Evolutionary conservation across 2,113 vertebrate genomes (phyloP).

Genomic region (human (Homo sapiens)): DNA sequence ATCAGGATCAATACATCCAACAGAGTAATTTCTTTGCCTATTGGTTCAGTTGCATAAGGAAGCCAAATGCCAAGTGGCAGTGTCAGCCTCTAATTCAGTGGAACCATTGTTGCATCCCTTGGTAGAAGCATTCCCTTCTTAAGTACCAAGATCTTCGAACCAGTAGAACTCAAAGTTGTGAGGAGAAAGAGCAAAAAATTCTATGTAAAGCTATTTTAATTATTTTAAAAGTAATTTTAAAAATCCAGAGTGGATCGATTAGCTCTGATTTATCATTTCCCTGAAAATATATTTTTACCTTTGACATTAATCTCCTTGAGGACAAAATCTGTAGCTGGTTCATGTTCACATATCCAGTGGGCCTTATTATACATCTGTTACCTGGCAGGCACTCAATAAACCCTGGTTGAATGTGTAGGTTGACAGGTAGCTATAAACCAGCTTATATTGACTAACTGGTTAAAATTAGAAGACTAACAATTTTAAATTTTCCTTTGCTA

Average conservation of each 20-base stretch:
- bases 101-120: too few species aligned
- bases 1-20: not conserved
- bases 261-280: slow-evolving; percentile 21
- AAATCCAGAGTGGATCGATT: not conserved
- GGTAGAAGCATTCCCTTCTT: not conserved
- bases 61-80: not conserved
- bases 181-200: not conserved
- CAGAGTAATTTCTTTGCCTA: not conserved
- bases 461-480: not conserved
- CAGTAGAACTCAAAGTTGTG: not conserved
- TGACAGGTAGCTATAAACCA: not conserved
- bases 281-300: slow-evolving; percentile 19
- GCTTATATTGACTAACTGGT: not conserved
- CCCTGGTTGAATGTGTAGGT: not conserved
- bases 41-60: not conserved
- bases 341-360: not conserved
- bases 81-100: not conserved
- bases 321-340: not conserved
- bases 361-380: not conserved
- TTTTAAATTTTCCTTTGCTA: slow-evolving; percentile 14
- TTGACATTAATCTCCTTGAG: not conserved
- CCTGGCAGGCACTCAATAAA: not conserved
- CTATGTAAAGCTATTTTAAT: not conserved
- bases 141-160: not conserved
- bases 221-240: not conserved